A percentile compares a stretch with the other conserved stretches of the same genome.
phyloP scores from a whole-genome alignment of 2,113 vertebrate species.

The Poecilia latipinna region DNA sequence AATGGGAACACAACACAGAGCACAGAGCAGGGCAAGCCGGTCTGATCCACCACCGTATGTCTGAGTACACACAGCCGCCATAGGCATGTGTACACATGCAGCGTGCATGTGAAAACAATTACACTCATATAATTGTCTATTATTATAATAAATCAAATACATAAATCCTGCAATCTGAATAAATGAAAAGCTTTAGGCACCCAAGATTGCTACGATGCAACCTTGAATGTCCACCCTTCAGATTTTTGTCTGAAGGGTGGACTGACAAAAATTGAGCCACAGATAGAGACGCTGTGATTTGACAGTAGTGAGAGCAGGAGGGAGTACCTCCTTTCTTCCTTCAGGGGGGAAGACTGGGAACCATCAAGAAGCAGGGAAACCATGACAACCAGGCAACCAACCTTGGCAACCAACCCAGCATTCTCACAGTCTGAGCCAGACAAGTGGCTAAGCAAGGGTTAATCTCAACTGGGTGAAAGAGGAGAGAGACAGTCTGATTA shows the following conservation, averaged over 20 bases:
- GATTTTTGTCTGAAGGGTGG: conserved; percentile 21
- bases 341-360: conserved; percentile 71
- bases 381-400: conserved; percentile 80
- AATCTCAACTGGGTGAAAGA: conserved; percentile 59
- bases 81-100: conserved; percentile 2
- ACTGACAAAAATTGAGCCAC: conserved; percentile 21
- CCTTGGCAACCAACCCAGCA: conserved; percentile 68
- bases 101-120: conserved; percentile 27
- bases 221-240: conserved; percentile 22
- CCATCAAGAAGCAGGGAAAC: conserved; percentile 74
- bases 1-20: conserved; percentile 72
- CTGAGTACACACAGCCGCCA: conserved; percentile 45
- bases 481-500: conserved; percentile 41
- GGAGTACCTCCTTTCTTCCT: conserved; percentile 45
- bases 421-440: conserved; percentile 71
- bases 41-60: conserved; percentile 72
- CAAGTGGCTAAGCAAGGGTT: conserved; percentile 67
- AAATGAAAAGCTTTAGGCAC: neutral
- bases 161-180: neutral
- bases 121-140: neutral
- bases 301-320: conserved; percentile 24
- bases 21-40: conserved; percentile 72
- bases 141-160: conserved; percentile 1
- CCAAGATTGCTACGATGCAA: conserved; percentile 18
- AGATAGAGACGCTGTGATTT: conserved; percentile 1